Conservation (phyloP, 2,888 invertebrate genomes). For the Lymantria monacha region DNA sequence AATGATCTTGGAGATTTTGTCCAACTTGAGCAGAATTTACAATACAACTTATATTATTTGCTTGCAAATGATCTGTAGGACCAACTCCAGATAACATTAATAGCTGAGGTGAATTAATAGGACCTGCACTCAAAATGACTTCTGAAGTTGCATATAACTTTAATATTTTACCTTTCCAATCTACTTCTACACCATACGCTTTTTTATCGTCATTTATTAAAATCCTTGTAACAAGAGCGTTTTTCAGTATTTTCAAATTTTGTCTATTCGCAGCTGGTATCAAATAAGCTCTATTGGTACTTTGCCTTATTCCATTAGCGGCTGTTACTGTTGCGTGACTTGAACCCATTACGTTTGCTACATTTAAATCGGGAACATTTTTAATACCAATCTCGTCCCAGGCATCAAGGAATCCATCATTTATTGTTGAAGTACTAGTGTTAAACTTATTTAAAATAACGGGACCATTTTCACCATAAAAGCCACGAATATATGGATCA, state of each 20-base stretch:
- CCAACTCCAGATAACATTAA: constrained; percentile 78
- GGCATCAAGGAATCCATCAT: constrained; percentile 48
- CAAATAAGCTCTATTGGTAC: constrained; percentile 83
- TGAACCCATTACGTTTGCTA: constrained; percentile 62
- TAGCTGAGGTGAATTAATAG: constrained; percentile 70
- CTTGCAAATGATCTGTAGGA: constrained; percentile 52
- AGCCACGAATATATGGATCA: constrained; percentile 30
- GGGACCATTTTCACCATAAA: constrained; percentile 68
- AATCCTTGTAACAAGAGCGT: constrained; percentile 16
- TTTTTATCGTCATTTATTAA: constrained; percentile 10
- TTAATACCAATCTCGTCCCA: constrained; percentile 70
- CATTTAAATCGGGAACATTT: constrained; percentile 59
- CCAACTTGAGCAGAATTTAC: constrained; percentile 72
- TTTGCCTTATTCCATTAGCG: constrained; percentile 66
- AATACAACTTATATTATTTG: constrained; percentile 55
- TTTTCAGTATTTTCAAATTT: constrained; percentile 19
- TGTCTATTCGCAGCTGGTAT: constrained; percentile 30
- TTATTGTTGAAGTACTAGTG: constrained; percentile 52
- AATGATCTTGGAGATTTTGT: constrained; percentile 77
- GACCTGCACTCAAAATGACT: constrained; percentile 70
- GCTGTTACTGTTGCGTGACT: constrained; percentile 70
- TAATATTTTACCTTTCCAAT: constrained; percentile 8
- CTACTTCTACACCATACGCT: constrained; percentile 23
- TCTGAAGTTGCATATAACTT: constrained; percentile 51
- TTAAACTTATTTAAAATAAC: constrained; percentile 68